Conservation (phyloP, 1,140 invertebrate genomes). For the Heliconius congener region DNA sequence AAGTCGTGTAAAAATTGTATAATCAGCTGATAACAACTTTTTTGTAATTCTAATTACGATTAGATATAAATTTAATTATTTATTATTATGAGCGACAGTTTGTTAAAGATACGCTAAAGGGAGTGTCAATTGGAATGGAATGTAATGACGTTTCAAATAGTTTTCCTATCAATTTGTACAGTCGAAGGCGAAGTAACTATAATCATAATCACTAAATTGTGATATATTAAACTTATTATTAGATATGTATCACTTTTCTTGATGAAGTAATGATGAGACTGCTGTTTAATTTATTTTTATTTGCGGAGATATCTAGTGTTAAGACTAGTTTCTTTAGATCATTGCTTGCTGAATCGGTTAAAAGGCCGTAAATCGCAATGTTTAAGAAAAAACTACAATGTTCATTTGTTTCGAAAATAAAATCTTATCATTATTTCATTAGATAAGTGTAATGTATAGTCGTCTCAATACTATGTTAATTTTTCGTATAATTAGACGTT, state of each 20-base stretch:
- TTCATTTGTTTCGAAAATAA: background rate
- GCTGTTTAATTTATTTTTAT: no score
- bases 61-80: conserved; percentile 23
- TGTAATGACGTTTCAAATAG: conserved; percentile 43
- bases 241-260: background rate
- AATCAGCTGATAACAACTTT: conserved; percentile 21
- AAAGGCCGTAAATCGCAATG: no score
- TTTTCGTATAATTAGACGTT: background rate
- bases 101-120: conserved; percentile 27
- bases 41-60: conserved; percentile 28
- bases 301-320: background rate
- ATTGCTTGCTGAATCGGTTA: background rate
- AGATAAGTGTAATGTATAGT: conserved; percentile 20
- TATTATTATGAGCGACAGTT: conserved; percentile 15
- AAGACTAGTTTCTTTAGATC: background rate
- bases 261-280: conserved; percentile 15
- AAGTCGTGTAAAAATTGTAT: conserved; percentile 35
- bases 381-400: background rate
- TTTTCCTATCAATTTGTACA: conserved; percentile 37
- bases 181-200: conserved; percentile 37
- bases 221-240: conserved; percentile 42
- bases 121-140: conserved; percentile 38
- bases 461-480: conserved; percentile 21
- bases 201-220: conserved; percentile 55
- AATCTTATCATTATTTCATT: background rate